Percentiles rank a stretch among this genome's conserved stretches.
Conservation (phyloP, 1,140 invertebrate species). For the Belonocnema kinseyi region DNA sequence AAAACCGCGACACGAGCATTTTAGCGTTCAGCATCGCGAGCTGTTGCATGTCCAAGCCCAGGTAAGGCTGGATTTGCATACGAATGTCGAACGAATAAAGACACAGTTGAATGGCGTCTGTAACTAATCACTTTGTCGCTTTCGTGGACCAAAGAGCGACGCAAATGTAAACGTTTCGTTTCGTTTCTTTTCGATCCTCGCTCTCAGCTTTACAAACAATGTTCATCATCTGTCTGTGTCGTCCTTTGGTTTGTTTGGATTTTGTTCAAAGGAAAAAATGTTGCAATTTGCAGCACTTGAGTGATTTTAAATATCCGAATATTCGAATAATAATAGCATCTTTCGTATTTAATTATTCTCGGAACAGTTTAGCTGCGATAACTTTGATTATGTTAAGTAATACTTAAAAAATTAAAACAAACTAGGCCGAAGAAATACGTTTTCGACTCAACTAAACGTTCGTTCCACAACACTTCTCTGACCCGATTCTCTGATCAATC, state of each 20-base stretch:
- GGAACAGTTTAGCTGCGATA: no score
- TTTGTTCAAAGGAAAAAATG: neutral
- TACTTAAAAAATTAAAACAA: no score
- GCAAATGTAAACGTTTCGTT: constrained; percentile 26
- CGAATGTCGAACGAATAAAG: constrained; percentile 29
- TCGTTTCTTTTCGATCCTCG: constrained; percentile 23
- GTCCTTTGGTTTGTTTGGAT: constrained; percentile 28
- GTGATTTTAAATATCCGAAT: neutral
- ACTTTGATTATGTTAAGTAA: no score
- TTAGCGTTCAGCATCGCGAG: neutral
- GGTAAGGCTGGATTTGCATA: constrained; percentile 24
- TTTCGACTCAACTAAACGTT: no score
- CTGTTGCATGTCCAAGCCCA: constrained; percentile 11
- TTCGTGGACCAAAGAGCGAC: constrained; percentile 21
- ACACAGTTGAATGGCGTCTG: constrained; percentile 29
- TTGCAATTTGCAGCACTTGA: constrained; percentile 3
- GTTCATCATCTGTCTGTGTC: constrained; percentile 27
- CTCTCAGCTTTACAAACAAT: constrained; percentile 18
- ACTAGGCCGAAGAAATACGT: no score
- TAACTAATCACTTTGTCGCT: constrained; percentile 31
- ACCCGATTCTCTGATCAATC: no score
- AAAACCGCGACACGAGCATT: constrained; percentile 15
- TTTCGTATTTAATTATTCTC: neutral
- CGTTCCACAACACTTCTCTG: no score
- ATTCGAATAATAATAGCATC: neutral